phyloP scores from a whole-genome alignment of 2,888 invertebrate genomes.

The Macrophya alboannulata region DNA sequence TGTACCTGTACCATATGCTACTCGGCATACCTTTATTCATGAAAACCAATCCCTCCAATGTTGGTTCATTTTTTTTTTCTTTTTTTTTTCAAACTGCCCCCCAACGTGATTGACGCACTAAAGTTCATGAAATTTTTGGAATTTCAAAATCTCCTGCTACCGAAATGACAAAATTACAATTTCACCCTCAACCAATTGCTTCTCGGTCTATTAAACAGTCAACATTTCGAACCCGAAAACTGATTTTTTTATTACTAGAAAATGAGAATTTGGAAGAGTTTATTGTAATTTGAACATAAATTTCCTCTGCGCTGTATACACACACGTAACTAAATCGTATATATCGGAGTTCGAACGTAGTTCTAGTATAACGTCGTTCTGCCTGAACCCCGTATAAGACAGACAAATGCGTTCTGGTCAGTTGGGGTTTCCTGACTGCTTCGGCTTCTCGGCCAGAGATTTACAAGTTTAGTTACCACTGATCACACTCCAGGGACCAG shows the following conservation, averaged over 20 bases:
- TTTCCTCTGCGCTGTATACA: background rate
- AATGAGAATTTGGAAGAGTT: background rate
- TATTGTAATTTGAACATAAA: background rate
- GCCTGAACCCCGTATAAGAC: conserved; percentile 69
- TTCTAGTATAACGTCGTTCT: background rate
- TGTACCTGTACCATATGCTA: background rate
- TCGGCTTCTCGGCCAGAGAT: conserved; percentile 72
- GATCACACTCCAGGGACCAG: conserved; percentile 78
- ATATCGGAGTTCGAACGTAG: background rate
- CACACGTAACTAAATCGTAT: background rate
- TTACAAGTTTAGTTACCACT: conserved; percentile 80
- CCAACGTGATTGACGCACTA: background rate
- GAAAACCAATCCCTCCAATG: background rate
- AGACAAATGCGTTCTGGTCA: conserved; percentile 80
- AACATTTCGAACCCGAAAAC: background rate
- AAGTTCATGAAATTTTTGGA: background rate
- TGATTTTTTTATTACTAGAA: background rate
- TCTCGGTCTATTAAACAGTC: background rate
- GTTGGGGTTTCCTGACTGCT: conserved; percentile 72
- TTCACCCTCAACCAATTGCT: background rate
- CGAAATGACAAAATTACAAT: background rate
- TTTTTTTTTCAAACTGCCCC: background rate
- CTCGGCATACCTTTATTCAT: conserved; percentile 14
- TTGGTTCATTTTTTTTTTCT: background rate
- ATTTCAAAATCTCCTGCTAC: background rate